Evolutionary conservation across 2,888 invertebrate species (phyloP), one percentile per base, ranked within the genome.

Genomic region (Cephus pygmeus): DNA sequence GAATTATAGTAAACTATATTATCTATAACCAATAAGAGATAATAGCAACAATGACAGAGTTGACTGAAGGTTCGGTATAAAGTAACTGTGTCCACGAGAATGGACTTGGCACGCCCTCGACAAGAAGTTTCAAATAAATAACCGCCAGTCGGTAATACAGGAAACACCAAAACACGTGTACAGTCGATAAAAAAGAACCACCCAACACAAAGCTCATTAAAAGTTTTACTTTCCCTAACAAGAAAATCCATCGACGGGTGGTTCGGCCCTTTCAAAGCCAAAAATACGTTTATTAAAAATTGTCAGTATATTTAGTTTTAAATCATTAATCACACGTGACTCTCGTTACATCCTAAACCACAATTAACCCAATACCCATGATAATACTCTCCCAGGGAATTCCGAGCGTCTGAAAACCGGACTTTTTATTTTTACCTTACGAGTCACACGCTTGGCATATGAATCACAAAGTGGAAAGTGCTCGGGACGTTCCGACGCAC

Each of bases 131-230:
- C 23, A 23, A 56, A 56, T 56, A 9, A 56, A 23, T 40, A 9
- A 56, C 23, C 56, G 9, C 3, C 56, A 23, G 56, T 23, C 23
- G 56, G 56, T 56, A 56, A 56, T 56, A 9, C 56, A 56, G 56
- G 2, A 23, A 56, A 23, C 9, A 0, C 0, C 23, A 56, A 56
- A 56, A 0, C 0, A 6, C 9, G 0, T 0, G 23, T 23, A 23
- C 1, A 56, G 9, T 23, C 56, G 56, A 56, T 56, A 56, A 40
- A 23, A 6, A 9, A 56, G 15, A 23, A 23, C 15, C 23, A 56
- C 23, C 1, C 23, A 56, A 9, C 23, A 56, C 6, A 56, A 56
- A 23, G 23, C 56, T 56, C 56, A 23, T 56, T 23, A 23, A 56
- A 23, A 2, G 2, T 23, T 9, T 23, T 23, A 56, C 56, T 23